These are phyloP conservation scores for Amia ocellicauda DNA, from an alignment of 2,113 vertebrate species.

Conservation along the genomic window DNA sequence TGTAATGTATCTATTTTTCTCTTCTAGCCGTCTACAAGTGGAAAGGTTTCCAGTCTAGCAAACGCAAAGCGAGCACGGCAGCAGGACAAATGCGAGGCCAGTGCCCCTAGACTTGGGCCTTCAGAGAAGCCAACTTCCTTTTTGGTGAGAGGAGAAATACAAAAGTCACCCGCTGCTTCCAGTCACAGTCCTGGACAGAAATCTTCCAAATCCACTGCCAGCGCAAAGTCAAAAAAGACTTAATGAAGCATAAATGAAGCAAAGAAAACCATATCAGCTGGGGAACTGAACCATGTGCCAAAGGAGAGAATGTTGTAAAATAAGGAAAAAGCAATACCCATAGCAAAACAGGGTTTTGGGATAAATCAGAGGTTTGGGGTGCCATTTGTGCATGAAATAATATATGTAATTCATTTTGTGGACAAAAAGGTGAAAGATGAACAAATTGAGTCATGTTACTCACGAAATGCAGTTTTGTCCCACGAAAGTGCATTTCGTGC, in stretches of 20 bases:
- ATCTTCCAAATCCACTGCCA: constrained; percentile 20
- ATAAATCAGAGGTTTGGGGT: too few species aligned
- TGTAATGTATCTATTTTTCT: constrained; percentile 32
- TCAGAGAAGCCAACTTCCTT: constrained; percentile 35
- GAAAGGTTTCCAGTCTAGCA: constrained; percentile 39
- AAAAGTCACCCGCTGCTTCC: constrained; percentile 29
- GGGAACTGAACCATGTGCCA: constrained; percentile 37
- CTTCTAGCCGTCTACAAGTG: constrained; percentile 43
- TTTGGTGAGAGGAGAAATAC: constrained; percentile 41
- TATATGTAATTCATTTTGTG: too few species aligned
- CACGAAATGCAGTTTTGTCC: too few species aligned
- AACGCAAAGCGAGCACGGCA: constrained; percentile 42
- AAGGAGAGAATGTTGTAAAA: constrained; percentile 30
- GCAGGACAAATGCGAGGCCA: constrained; percentile 39
- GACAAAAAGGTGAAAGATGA: too few species aligned
- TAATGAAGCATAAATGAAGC: constrained; percentile 20
- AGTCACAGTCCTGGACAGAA: constrained; percentile 26
- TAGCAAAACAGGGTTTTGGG: too few species aligned
- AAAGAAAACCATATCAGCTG: constrained; percentile 9
- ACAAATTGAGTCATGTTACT: too few species aligned
- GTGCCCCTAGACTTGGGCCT: neutral
- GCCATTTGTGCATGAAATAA: too few species aligned
- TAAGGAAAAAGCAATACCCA: too few species aligned
- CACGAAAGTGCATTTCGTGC: too few species aligned
- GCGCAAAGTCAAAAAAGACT: constrained; percentile 35